phyloP scores from a whole-genome alignment of 1,140 invertebrate genomes.

The Cydia fagiglandana region DNA sequence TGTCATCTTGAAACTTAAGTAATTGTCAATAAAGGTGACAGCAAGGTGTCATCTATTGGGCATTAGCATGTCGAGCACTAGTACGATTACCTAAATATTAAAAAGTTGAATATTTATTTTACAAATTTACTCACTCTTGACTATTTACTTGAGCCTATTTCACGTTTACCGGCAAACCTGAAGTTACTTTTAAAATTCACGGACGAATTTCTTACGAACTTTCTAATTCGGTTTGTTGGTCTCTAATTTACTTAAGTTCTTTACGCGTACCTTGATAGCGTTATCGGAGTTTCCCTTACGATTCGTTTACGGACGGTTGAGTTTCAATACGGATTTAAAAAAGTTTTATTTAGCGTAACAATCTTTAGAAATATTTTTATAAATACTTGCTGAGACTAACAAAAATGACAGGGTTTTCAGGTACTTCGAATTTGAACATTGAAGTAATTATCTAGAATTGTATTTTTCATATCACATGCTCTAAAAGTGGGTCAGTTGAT shows the following conservation, averaged over 20 bases:
- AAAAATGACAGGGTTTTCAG: too few species aligned
- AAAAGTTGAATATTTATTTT: not conserved
- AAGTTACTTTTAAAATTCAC: constrained; percentile 49
- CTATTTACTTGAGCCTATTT: constrained; percentile 46
- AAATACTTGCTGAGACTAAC: not conserved
- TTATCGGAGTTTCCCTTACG: constrained; percentile 27
- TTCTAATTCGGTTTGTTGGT: constrained; percentile 48
- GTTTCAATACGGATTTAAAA: constrained; percentile 7
- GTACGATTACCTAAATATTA: too few species aligned
- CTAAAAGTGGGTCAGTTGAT: too few species aligned
- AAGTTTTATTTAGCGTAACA: not conserved
- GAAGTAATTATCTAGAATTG: too few species aligned
- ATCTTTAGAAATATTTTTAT: not conserved
- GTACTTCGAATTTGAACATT: too few species aligned
- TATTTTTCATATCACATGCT: too few species aligned
- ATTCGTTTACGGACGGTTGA: constrained; percentile 17
- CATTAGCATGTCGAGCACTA: too few species aligned
- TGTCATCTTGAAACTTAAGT: too few species aligned
- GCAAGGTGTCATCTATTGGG: too few species aligned
- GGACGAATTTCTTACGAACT: constrained; percentile 45
- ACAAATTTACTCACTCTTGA: not conserved
- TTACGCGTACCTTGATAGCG: constrained; percentile 45
- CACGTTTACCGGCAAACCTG: constrained; percentile 45
- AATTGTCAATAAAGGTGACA: too few species aligned
- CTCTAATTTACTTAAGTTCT: constrained; percentile 55